Evolutionary conservation across 92 coral and sea anemone genomes (phyloP).

Genomic region (Phenganax stokvisi): DNA sequence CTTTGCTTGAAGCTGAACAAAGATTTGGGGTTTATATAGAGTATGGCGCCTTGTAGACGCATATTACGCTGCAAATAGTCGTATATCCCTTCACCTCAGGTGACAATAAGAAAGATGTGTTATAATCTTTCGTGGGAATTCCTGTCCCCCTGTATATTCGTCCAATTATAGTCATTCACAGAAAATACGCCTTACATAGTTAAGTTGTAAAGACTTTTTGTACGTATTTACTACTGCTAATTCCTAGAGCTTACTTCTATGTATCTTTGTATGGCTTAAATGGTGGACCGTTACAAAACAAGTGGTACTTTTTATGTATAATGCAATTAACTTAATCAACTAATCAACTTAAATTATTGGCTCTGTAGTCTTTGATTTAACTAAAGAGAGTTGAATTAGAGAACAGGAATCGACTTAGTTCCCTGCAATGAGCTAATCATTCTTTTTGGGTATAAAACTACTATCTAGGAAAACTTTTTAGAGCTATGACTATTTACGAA

Average conservation of each 20-base stretch:
- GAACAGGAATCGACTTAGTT: too few relatives aligned
- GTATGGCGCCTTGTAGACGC: conserved; percentile 8
- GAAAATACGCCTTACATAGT: conserved; percentile 1
- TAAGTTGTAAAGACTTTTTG: neutral
- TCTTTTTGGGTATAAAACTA: too few relatives aligned
- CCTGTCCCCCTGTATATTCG: neutral
- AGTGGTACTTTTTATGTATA: too few relatives aligned
- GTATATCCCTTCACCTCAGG: neutral
- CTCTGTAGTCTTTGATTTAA: too few relatives aligned
- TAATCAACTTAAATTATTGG: too few relatives aligned
- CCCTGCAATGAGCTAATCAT: too few relatives aligned
- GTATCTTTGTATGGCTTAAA: neutral
- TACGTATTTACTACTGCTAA: neutral
- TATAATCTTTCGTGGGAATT: conserved; percentile 1
- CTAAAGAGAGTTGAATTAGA: too few relatives aligned
- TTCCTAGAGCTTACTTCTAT: neutral
- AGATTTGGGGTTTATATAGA: neutral
- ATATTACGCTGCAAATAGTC: neutral
- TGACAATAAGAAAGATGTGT: neutral
- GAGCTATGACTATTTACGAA: too few relatives aligned
- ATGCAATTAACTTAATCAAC: too few relatives aligned
- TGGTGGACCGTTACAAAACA: too few relatives aligned
- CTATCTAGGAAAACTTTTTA: too few relatives aligned
- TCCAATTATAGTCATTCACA: neutral
- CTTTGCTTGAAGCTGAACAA: conserved; percentile 3